phyloP scores from a whole-genome alignment of 2,113 vertebrate genomes.

The Myxocyprinus asiaticus region DNA sequence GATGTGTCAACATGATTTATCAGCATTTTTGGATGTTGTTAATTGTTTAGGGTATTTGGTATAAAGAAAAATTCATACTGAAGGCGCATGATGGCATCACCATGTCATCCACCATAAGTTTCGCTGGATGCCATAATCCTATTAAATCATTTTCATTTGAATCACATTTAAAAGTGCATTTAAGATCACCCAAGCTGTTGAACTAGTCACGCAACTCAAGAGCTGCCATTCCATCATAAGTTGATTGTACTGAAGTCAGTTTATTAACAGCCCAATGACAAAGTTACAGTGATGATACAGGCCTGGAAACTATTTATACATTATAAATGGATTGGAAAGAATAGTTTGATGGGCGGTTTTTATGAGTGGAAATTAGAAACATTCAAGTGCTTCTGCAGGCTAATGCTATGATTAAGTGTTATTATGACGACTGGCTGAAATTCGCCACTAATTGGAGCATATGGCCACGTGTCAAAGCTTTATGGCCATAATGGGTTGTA shows the following conservation, averaged over 20 bases:
- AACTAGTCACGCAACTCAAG: no score
- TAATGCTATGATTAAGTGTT: constrained; percentile 20
- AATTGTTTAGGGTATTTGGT: no score
- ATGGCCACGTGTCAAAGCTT: constrained; percentile 7
- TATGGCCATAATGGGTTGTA: no score
- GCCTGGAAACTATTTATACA: constrained; percentile 60
- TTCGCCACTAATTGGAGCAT: constrained; percentile 29
- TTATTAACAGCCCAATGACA: neutral
- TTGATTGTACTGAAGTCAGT: no score
- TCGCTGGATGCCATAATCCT: neutral
- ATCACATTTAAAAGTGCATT: neutral
- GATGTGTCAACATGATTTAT: no score
- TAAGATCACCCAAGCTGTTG: no score
- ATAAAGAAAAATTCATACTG: no score
- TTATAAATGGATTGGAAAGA: no score
- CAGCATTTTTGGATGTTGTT: no score
- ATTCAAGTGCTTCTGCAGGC: constrained; percentile 28
- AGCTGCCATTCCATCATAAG: no score
- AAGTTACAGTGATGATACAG: constrained; percentile 18
- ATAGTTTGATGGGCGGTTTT: constrained; percentile 39
- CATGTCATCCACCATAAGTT: neutral
- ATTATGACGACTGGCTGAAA: constrained; percentile 46
- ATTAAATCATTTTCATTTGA: neutral
- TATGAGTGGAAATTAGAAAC: constrained; percentile 59
- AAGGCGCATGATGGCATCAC: neutral